These are phyloP conservation scores for Venusia cambrica DNA, from an alignment of 2,888 invertebrate genomes.

Conservation along the genomic window DNA sequence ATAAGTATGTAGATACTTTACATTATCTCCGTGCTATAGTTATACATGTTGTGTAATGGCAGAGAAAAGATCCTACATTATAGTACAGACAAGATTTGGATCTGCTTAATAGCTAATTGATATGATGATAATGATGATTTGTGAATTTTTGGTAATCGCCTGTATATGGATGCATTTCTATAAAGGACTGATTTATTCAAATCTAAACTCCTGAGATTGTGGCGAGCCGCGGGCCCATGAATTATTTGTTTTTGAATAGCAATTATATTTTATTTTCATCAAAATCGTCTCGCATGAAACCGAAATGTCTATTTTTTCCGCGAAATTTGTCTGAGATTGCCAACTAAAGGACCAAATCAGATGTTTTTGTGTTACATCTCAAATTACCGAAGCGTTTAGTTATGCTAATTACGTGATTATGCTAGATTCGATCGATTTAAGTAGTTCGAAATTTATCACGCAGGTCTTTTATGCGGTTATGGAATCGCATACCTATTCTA, in stretches of 20 bases:
- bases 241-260: slow-evolving; percentile 80
- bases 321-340: slow-evolving; percentile 63
- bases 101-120: too few relatives aligned
- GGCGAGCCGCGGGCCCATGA: slow-evolving; percentile 63
- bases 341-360: slow-evolving; percentile 40
- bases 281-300: slow-evolving; percentile 60
- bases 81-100: too few relatives aligned
- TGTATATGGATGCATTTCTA: slow-evolving; percentile 74
- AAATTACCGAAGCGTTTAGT: slow-evolving; percentile 43
- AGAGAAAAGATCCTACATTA: too few relatives aligned
- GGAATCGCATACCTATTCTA: not conserved
- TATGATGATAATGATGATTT: too few relatives aligned
- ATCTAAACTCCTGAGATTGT: slow-evolving; percentile 71
- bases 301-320: slow-evolving; percentile 49
- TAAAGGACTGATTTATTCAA: slow-evolving; percentile 79
- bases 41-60: too few relatives aligned
- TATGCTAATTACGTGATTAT: slow-evolving; percentile 53
- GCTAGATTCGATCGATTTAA: slow-evolving; percentile 28
- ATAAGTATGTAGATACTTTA: too few relatives aligned
- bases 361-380: slow-evolving; percentile 30
- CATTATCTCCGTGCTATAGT: too few relatives aligned
- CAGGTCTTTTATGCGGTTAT: slow-evolving; percentile 5
- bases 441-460: slow-evolving; percentile 24
- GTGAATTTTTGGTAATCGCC: slow-evolving; percentile 28
- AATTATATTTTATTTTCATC: slow-evolving; percentile 80